A percentile compares a stretch with the other conserved stretches of the same genome.
phyloP scores from a whole-genome alignment of 2,888 invertebrate species.

The Eumerus sabulonum region DNA sequence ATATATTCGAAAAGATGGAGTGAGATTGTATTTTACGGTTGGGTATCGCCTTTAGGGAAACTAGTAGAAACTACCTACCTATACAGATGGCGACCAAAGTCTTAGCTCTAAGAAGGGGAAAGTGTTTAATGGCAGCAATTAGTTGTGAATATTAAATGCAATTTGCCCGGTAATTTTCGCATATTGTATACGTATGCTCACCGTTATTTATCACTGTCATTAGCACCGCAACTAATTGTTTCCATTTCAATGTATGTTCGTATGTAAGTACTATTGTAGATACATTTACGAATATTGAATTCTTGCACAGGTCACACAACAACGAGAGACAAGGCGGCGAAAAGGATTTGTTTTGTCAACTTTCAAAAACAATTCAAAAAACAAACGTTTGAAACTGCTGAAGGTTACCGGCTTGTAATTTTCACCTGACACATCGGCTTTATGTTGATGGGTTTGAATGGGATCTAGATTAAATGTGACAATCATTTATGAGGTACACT shows the following conservation, averaged over 20 bases:
- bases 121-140: slow-evolving; percentile 71
- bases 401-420: not conserved
- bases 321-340: not conserved
- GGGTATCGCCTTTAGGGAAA: no score
- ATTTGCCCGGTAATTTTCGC: slow-evolving; percentile 71
- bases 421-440: slow-evolving; percentile 38
- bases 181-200: slow-evolving; percentile 66
- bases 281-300: slow-evolving; percentile 44
- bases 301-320: slow-evolving; percentile 39
- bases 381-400: slow-evolving; percentile 47
- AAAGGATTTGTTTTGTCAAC: slow-evolving; percentile 53
- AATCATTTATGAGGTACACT: slow-evolving; percentile 36
- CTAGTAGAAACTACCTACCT: slow-evolving; percentile 5
- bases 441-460: slow-evolving; percentile 15
- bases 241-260: slow-evolving; percentile 37
- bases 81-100: slow-evolving; percentile 35
- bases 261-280: slow-evolving; percentile 21
- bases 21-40: no score
- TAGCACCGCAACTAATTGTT: slow-evolving; percentile 69
- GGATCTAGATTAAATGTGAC: slow-evolving; percentile 24
- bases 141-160: slow-evolving; percentile 72
- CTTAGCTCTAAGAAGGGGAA: slow-evolving; percentile 67
- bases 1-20: no score
- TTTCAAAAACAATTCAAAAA: slow-evolving; percentile 62
- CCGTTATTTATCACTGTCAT: slow-evolving; percentile 69